A percentile compares a stretch with the other conserved stretches of the same genome.
These are phyloP conservation scores for Lepus americanus DNA, from an alignment of 2,113 vertebrate species.

Conservation along the genomic window DNA sequence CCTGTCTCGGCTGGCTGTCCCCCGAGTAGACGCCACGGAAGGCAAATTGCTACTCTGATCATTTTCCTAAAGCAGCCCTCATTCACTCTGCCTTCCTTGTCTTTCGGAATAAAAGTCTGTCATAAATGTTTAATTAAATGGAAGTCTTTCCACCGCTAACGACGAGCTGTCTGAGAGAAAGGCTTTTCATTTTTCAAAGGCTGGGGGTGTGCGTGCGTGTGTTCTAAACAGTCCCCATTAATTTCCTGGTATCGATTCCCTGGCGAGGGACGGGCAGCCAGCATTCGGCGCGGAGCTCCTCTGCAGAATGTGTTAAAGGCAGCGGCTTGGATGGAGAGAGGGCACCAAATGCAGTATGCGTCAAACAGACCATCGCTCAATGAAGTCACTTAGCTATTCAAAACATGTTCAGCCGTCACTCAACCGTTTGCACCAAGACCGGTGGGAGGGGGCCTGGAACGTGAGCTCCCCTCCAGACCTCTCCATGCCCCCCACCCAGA, in stretches of 20 bases:
- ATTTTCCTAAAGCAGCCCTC: slow-evolving; percentile 71
- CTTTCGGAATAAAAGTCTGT: slow-evolving; percentile 69
- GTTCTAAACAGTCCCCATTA: slow-evolving; percentile 87
- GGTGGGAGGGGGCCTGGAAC: slow-evolving; percentile 54
- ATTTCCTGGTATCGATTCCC: slow-evolving; percentile 89
- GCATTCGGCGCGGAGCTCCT: slow-evolving; percentile 89
- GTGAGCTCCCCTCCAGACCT: slow-evolving; percentile 75
- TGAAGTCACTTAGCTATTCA: slow-evolving; percentile 94
- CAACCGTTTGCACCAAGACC: slow-evolving; percentile 90
- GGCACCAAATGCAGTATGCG: slow-evolving; percentile 93
- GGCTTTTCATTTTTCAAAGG: slow-evolving; percentile 54
- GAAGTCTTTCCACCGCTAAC: slow-evolving; percentile 79
- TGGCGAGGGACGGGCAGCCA: slow-evolving; percentile 88
- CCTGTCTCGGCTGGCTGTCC: slow-evolving; percentile 11
- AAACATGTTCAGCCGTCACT: slow-evolving; percentile 92
- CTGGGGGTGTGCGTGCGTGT: slow-evolving; percentile 69
- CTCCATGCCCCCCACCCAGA: slow-evolving; percentile 79
- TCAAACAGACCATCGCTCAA: slow-evolving; percentile 93
- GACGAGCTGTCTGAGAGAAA: slow-evolving; percentile 84
- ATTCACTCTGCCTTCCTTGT: slow-evolving; percentile 72
- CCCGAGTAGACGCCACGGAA: slow-evolving; percentile 40
- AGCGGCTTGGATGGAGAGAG: slow-evolving; percentile 90
- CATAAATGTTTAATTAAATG: slow-evolving; percentile 87
- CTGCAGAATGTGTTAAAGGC: slow-evolving; percentile 91
- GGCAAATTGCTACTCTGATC: slow-evolving; percentile 52